A percentile compares a stretch with the other conserved stretches of the same genome.
Evolutionary conservation across 2,113 vertebrate genomes (phyloP).

Genomic region (Zosterops borbonicus): DNA sequence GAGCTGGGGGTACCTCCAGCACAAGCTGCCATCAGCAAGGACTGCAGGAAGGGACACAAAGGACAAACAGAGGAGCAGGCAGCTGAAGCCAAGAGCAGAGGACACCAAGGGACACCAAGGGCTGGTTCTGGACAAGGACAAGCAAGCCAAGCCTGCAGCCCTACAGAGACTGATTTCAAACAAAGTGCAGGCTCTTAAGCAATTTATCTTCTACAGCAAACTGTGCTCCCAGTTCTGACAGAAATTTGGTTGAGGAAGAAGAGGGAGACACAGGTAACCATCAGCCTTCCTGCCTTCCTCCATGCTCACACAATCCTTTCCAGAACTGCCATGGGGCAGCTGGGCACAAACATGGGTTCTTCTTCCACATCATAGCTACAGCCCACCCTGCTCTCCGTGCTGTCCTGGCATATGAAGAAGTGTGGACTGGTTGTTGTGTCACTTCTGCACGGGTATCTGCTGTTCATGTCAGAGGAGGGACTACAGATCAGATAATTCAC

Average conservation of each 20-base stretch:
- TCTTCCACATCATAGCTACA: not conserved
- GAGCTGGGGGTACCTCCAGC: not conserved
- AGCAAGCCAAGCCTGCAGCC: not conserved
- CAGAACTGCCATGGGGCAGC: not conserved
- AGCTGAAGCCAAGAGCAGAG: accelerated
- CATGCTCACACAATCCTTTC: not conserved
- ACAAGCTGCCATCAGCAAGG: not conserved
- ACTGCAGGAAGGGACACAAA: not conserved
- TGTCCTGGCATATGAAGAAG: accelerated
- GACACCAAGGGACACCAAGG: not conserved
- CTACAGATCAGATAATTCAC: not conserved
- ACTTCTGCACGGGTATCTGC: not conserved
- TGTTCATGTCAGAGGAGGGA: not conserved
- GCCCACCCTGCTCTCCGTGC: not conserved
- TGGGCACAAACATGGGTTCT: accelerated
- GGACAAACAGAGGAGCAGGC: not conserved
- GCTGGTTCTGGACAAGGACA: not conserved
- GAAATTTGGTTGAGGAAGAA: not conserved
- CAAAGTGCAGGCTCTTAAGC: not conserved
- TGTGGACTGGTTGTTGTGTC: not conserved
- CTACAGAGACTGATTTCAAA: not conserved
- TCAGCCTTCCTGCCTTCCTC: not conserved
- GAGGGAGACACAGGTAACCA: not conserved
- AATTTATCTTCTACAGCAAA: not conserved
- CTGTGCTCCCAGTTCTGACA: not conserved